phyloP scores from a whole-genome alignment of 1,140 invertebrate species.

The Brachionus calyciflorus region DNA sequence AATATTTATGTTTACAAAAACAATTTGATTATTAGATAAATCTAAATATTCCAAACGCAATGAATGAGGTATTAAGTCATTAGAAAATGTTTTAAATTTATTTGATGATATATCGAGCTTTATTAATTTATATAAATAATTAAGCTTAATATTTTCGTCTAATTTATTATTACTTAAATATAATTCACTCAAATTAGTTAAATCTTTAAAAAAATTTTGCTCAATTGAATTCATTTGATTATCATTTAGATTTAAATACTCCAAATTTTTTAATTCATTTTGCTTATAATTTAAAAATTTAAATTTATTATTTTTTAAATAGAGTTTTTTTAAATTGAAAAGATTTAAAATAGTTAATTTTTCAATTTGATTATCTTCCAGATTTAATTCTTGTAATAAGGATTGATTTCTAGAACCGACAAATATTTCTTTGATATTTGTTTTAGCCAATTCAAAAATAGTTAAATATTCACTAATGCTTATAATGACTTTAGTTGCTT shows the following conservation, averaged over 20 bases:
- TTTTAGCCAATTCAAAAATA: too few species aligned
- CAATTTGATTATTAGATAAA: not conserved
- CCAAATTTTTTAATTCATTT: too few species aligned
- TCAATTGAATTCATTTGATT: not conserved
- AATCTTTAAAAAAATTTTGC: not conserved
- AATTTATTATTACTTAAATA: not conserved
- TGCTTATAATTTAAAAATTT: too few species aligned
- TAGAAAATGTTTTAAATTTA: not conserved
- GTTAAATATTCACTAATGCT: too few species aligned
- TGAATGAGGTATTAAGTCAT: not conserved
- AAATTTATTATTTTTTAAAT: too few species aligned
- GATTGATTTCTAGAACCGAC: too few species aligned
- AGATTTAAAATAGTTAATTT: too few species aligned
- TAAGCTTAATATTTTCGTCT: not conserved
- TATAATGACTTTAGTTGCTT: too few species aligned
- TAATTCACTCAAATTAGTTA: not conserved
- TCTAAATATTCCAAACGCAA: not conserved
- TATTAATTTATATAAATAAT: not conserved
- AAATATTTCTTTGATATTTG: too few species aligned
- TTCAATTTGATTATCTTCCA: too few species aligned
- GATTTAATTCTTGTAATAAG: too few species aligned
- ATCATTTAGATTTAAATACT: not conserved
- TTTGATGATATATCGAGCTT: not conserved
- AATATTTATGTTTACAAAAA: not conserved
- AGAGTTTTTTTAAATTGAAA: too few species aligned